Conservation (phyloP, 35 echinoderm and acorn worm genomes). For the Hemicentrotus pulcherrimus region DNA sequence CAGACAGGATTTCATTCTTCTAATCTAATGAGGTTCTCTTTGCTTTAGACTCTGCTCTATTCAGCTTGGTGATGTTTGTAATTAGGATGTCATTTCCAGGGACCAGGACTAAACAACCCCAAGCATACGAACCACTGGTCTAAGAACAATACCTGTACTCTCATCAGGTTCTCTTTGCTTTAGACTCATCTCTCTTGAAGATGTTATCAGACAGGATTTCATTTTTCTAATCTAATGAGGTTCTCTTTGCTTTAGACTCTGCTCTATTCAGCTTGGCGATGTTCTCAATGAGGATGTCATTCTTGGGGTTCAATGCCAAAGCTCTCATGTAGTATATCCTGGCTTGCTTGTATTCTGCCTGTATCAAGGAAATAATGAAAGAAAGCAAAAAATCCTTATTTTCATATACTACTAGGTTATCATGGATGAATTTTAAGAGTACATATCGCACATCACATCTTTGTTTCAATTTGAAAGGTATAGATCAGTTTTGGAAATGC, state of each 20-base stretch:
- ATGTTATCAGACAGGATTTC: conserved; percentile 39
- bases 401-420: no score
- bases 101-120: background rate
- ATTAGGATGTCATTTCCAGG: no score
- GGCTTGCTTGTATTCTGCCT: conserved; percentile 52
- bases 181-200: conserved; percentile 18
- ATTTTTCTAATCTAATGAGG: background rate
- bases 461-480: no score
- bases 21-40: no score
- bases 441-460: no score
- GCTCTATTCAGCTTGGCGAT: conserved; percentile 56
- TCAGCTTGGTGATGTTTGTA: no score
- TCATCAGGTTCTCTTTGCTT: conserved; percentile 10
- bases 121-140: no score
- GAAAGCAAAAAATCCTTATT: background rate
- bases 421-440: no score
- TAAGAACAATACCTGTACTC: no score
- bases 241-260: conserved; percentile 46
- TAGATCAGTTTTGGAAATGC: no score
- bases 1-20: background rate
- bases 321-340: conserved; percentile 58
- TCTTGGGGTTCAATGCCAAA: conserved; percentile 45
- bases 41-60: no score
- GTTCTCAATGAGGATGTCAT: conserved; percentile 49
- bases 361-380: background rate